Evolutionary conservation across 2,797 vertebrate species (phyloP).

Genomic region (Antennarius maculatus): DNA sequence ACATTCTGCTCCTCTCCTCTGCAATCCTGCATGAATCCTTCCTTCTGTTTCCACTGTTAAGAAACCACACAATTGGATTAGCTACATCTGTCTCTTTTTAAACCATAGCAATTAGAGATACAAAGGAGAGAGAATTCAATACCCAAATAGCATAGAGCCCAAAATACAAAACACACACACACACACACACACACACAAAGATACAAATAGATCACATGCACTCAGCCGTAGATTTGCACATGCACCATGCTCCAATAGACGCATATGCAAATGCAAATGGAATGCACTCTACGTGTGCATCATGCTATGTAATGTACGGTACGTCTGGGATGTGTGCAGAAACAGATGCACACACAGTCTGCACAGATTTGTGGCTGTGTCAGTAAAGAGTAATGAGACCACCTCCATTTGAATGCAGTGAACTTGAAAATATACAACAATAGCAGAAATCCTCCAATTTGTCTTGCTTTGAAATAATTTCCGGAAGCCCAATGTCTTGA

Average conservation of each 20-base stretch:
- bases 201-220: slow-evolving; percentile 49
- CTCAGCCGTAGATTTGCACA: slow-evolving; percentile 34
- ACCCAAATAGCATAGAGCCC: slow-evolving; percentile 59
- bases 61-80: slow-evolving; percentile 81
- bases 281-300: slow-evolving; percentile 30
- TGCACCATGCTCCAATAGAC: slow-evolving; percentile 29
- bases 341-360: slow-evolving; percentile 44
- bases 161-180: slow-evolving; percentile 30
- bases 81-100: slow-evolving; percentile 80
- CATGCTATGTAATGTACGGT: slow-evolving; percentile 50
- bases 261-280: slow-evolving; percentile 32
- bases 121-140: slow-evolving; percentile 67
- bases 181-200: slow-evolving; percentile 27
- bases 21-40: slow-evolving; percentile 69
- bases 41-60: slow-evolving; percentile 71
- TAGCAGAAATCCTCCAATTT: slow-evolving; percentile 23
- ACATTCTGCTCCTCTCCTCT: slow-evolving; percentile 60
- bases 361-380: slow-evolving; percentile 48
- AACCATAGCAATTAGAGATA: slow-evolving; percentile 78
- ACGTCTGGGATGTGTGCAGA: slow-evolving; percentile 29
- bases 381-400: slow-evolving; percentile 31
- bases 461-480: slow-evolving; percentile 12
- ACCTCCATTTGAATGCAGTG: slow-evolving; percentile 36
- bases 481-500: slow-evolving; percentile 24
- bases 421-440: slow-evolving; percentile 42